Percentiles rank a stretch among this genome's conserved stretches.
These are phyloP conservation scores for Enteromius fasciolatus DNA, from an alignment of 2,797 vertebrate genomes.

Conservation along the genomic window DNA sequence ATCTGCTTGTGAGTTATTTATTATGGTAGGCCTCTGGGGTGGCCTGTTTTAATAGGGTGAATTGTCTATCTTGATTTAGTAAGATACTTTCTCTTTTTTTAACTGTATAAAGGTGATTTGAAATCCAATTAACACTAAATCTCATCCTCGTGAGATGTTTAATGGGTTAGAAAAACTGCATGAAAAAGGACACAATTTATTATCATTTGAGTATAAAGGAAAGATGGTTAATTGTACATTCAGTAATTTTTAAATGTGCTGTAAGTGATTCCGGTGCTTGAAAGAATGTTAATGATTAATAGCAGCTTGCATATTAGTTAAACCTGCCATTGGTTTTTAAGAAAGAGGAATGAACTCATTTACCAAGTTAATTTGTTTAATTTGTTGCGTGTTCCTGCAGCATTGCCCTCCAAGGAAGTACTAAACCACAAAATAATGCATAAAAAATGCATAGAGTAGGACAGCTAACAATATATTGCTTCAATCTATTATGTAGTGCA, in stretches of 20 bases:
- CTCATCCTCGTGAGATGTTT: constrained; percentile 37
- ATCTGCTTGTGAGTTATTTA: constrained; percentile 47
- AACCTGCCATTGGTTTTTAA: constrained; percentile 1
- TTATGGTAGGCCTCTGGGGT: constrained; percentile 31
- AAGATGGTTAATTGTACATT: constrained; percentile 16
- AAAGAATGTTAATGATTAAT: constrained; percentile 13
- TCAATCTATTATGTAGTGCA: constrained; percentile 1
- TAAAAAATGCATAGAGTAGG: not conserved
- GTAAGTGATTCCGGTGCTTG: not conserved
- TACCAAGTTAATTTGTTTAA: constrained; percentile 6
- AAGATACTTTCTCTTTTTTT: constrained; percentile 5
- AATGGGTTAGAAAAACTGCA: constrained; percentile 26
- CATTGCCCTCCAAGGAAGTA: not conserved
- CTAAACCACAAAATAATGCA: constrained; percentile 8
- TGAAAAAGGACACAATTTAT: constrained; percentile 14
- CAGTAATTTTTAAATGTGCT: constrained; percentile 16
- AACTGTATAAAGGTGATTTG: constrained; percentile 28
- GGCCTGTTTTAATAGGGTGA: constrained; percentile 37
- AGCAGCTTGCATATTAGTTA: not conserved
- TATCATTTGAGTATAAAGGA: constrained; percentile 15
- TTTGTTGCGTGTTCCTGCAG: not conserved
- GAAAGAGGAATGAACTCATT: not conserved
- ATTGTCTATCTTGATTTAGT: constrained; percentile 49
- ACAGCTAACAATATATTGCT: constrained; percentile 1
- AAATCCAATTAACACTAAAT: constrained; percentile 49